A percentile compares a stretch with the other conserved stretches of the same genome.
Conservation (phyloP, 2,113 vertebrate genomes). For the Haemorhous mexicanus region DNA sequence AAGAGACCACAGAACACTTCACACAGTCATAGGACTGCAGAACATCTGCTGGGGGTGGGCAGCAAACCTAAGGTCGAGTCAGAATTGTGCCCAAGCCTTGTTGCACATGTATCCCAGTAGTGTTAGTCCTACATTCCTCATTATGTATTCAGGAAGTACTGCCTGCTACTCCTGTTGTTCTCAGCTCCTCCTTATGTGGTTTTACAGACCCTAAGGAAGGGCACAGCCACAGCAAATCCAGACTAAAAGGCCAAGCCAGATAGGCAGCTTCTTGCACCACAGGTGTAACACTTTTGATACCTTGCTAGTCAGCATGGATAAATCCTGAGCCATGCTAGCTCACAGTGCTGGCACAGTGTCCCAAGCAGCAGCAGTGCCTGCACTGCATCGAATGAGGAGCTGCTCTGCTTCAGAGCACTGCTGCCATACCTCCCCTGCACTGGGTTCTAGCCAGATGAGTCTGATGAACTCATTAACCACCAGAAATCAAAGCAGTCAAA, state of each 20-base stretch:
- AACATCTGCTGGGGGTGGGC: not conserved
- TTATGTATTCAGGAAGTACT: not conserved
- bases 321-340: accelerated
- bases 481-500: not conserved
- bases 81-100: not conserved
- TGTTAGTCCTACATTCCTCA: too few species aligned
- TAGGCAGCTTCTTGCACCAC: not conserved
- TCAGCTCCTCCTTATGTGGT: not conserved
- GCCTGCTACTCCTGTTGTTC: accelerated
- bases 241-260: not conserved
- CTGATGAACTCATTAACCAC: not conserved
- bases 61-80: not conserved
- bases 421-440: not conserved
- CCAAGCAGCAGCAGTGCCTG: accelerated
- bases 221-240: not conserved
- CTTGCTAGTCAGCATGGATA: accelerated
- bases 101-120: too few species aligned
- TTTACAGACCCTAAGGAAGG: not conserved
- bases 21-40: not conserved
- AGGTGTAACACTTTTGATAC: not conserved
- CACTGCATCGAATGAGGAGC: not conserved
- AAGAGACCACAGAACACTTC: not conserved
- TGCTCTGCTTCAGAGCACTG: not conserved
- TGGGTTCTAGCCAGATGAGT: not conserved
- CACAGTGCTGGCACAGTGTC: not conserved